phyloP scores from a whole-genome alignment of 1,140 invertebrate species.

The Spodoptera litura region DNA sequence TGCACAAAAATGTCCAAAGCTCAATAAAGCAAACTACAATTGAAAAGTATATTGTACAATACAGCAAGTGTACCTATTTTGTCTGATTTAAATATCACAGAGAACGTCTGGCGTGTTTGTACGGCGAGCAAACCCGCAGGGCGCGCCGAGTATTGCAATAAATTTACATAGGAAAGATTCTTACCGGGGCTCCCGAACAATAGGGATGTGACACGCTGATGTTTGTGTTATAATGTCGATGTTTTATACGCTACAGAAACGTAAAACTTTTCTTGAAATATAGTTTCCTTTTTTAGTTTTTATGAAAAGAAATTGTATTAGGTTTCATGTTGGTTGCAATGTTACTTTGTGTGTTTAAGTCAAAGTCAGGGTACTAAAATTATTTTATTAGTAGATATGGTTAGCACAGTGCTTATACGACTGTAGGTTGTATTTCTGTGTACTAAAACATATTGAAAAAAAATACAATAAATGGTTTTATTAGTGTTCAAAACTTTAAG shows the following conservation, averaged over 20 bases:
- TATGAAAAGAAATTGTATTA: too few relatives aligned
- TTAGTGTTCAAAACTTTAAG: neutral
- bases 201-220: neutral
- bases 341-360: too few relatives aligned
- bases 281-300: too few relatives aligned
- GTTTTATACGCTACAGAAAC: neutral
- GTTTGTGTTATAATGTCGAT: neutral
- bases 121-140: neutral
- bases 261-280: too few relatives aligned
- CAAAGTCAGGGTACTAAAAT: too few relatives aligned
- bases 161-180: slow-evolving; percentile 37
- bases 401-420: too few relatives aligned
- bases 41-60: slow-evolving; percentile 17
- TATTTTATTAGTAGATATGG: too few relatives aligned
- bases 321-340: too few relatives aligned
- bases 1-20: slow-evolving; percentile 1
- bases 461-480: too few relatives aligned
- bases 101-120: neutral
- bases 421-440: too few relatives aligned
- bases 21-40: slow-evolving; percentile 33
- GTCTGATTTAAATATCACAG: slow-evolving; percentile 43
- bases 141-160: slow-evolving; percentile 18
- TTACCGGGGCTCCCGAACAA: neutral
- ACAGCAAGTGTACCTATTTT: slow-evolving; percentile 40
- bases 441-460: too few relatives aligned